Base-by-base conservation (phyloP, 2,797 vertebrate species). In the Chelonia mydas region DNA sequence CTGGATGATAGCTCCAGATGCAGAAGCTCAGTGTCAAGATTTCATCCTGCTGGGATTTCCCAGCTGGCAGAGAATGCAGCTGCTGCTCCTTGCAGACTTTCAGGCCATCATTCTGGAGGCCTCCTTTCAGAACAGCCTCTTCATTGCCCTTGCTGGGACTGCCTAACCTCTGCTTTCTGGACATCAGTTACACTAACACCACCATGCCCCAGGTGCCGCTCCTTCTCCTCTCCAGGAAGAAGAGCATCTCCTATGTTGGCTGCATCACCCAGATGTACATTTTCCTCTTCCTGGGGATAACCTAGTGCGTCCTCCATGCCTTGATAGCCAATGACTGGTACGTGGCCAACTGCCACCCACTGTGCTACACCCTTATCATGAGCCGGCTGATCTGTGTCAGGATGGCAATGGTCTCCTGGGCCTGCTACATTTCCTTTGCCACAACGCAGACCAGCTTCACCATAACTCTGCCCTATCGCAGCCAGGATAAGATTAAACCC, bases 251-350 rank as follows among this genome's bases (percentile, higher is more conserved):
- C 2, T 72, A 81, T 33, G 78, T 47, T 45, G 33, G 78, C 86
- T 81, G 86, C 41, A 17, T 78, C 51, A 19, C 55, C 49, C 77
- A 87, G 28, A 87, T 87, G 86, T 87, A 87, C 77, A 51, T 87
- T 55, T 87, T 65, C 76, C 57, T 87, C 54, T 80, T 77, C 49
- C 59, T 87, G 77, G 86, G 77, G 47, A 80, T 87, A 79, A 80
- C 76, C 2, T 55, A 87, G 59, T 87, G 86, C 4, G 13, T 86
- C 33, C 84, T 86, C 74, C 61, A 80, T 33, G 77, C 86, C 28
- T 84, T 89, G 78, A 97, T 97, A 96, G 94, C 97, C n/a, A 97
- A 94, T 72, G 97, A 97, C 31, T 54, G 81, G 6, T 97, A 93
- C 11, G 90, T 93, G n/a, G 95, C 95, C 78, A 96, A 97, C 72